Percentiles rank a stretch among this genome's conserved stretches.
Evolutionary conservation across 2,888 invertebrate species (phyloP).

Genomic region (Sussaba pulchella): DNA sequence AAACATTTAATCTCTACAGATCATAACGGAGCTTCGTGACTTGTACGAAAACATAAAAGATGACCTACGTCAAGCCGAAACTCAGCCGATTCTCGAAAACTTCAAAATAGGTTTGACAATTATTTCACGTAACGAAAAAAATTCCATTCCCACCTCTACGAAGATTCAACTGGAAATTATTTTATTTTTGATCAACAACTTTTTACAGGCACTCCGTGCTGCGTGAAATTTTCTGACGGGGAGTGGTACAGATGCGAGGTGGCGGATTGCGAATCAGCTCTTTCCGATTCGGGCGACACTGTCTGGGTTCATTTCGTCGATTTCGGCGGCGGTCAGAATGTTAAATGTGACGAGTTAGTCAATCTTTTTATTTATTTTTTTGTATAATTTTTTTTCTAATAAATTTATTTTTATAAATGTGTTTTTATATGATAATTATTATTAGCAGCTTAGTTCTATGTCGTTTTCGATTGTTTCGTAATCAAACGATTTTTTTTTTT

Average conservation of each 20-base stretch:
- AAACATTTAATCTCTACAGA: constrained; percentile 3
- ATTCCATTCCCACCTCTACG: not conserved
- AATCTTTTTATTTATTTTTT: no score
- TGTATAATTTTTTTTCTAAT: no score
- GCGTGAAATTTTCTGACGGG: constrained; percentile 87
- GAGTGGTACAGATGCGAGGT: constrained; percentile 91
- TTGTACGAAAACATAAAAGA: constrained; percentile 85
- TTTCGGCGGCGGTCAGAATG: constrained; percentile 88
- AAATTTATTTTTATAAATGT: no score
- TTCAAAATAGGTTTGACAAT: constrained; percentile 83
- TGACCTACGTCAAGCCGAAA: constrained; percentile 85
- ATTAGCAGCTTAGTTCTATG: no score
- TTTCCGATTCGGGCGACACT: constrained; percentile 74
- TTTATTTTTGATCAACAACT: not conserved
- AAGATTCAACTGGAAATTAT: constrained; percentile 2
- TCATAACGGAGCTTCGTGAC: constrained; percentile 61
- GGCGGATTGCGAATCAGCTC: constrained; percentile 83
- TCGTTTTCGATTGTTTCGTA: no score
- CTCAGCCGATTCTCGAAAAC: constrained; percentile 84
- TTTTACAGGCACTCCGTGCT: constrained; percentile 86
- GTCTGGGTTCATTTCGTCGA: constrained; percentile 90
- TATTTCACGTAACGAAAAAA: not conserved
- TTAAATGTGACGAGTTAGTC: constrained; percentile 67
- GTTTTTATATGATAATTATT: no score
- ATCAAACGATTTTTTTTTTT: no score